These are phyloP conservation scores for Megaceryle alcyon DNA, from an alignment of 2,797 vertebrate species.

Conservation along the genomic window DNA sequence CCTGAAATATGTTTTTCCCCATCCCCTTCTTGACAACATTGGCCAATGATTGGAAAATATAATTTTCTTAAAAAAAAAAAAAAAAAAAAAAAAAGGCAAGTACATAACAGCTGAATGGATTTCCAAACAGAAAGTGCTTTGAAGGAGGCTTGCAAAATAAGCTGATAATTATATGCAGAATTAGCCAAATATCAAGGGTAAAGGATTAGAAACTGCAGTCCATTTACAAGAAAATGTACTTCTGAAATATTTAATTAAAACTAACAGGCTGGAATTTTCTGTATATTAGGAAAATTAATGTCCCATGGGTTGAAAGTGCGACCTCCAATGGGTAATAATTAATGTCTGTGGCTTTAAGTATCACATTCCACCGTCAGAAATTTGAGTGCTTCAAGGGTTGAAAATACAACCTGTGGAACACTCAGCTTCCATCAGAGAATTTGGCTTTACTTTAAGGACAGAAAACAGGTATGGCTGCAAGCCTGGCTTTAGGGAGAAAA, in stretches of 20 bases:
- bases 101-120: not conserved
- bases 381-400: not conserved
- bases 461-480: not conserved
- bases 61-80: no score
- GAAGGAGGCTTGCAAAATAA: slow-evolving; percentile 27
- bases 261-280: slow-evolving; percentile 43
- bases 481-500: not conserved
- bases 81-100: not conserved
- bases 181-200: slow-evolving; percentile 54
- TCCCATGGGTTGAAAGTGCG: slow-evolving; percentile 53
- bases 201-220: slow-evolving; percentile 32
- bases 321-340: slow-evolving; percentile 65
- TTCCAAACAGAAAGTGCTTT: not conserved
- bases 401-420: slow-evolving; percentile 10
- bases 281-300: slow-evolving; percentile 56
- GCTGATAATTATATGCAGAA: slow-evolving; percentile 46
- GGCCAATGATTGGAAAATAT: no score
- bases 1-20: no score
- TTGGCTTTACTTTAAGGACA: not conserved
- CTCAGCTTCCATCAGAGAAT: not conserved
- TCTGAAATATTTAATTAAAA: slow-evolving; percentile 68
- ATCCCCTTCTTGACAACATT: no score
- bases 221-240: slow-evolving; percentile 46
- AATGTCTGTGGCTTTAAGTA: slow-evolving; percentile 55
- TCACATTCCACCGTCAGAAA: slow-evolving; percentile 43